Conservation (phyloP, 2,888 invertebrate genomes). For the Agrilus cyanescens region DNA sequence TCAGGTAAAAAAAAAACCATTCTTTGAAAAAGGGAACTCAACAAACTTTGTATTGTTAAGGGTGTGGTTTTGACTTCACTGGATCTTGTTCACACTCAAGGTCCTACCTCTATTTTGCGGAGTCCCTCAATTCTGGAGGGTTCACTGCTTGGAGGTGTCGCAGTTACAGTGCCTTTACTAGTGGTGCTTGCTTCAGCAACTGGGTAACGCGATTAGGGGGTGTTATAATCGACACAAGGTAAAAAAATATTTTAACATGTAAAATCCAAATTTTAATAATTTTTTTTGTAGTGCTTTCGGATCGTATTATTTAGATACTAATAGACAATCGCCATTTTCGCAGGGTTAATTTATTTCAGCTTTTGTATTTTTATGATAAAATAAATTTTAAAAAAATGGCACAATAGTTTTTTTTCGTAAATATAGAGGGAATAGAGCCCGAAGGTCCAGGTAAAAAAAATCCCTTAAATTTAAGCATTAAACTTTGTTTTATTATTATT, state of each 20-base stretch:
- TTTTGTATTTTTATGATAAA: too few species aligned
- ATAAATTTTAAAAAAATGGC: too few species aligned
- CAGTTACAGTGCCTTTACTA: conserved; percentile 13
- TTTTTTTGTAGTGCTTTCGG: conserved; percentile 21
- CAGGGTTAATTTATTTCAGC: conserved; percentile 7
- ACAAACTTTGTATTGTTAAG: too few species aligned
- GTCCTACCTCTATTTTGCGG: conserved; percentile 34
- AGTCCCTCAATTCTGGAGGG: conserved; percentile 28
- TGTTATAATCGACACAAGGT: conserved; percentile 7
- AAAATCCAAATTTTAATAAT: conserved; percentile 2
- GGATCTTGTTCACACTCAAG: conserved; percentile 35
- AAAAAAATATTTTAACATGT: neutral
- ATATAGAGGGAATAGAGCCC: too few species aligned
- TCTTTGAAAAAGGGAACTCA: too few species aligned
- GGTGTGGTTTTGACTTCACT: conserved; percentile 25
- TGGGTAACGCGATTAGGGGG: conserved; percentile 6
- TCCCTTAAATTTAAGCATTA: too few species aligned
- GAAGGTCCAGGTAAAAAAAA: too few species aligned
- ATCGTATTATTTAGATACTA: conserved; percentile 27
- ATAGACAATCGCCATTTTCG: conserved; percentile 25
- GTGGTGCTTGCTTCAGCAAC: conserved; percentile 13
- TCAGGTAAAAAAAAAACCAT: neutral
- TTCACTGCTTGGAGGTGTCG: conserved; percentile 24
- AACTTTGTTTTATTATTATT: too few species aligned
- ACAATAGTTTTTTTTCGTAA: too few species aligned